Evolutionary conservation across 2,797 vertebrate genomes (phyloP), one percentile per base, ranked within the genome.

Genomic region (Brachymystax lenok): DNA sequence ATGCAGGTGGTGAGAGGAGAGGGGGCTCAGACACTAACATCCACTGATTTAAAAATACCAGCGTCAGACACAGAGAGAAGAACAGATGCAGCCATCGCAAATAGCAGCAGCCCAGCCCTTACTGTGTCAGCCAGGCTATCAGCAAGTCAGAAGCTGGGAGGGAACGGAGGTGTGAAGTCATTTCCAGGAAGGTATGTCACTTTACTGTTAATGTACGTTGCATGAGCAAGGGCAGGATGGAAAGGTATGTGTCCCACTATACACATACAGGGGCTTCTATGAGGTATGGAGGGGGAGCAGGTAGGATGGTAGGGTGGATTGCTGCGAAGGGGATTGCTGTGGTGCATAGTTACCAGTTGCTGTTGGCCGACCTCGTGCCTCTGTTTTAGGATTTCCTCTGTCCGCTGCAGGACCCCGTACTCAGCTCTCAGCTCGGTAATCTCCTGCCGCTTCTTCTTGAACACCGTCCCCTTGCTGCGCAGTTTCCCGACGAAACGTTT

Each of bases 401-500:
- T 99, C 71, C 97, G 94, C 87, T 99, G 97, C 24, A 99, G 93
- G 77, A 99, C 93, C 12, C 97, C 98, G 1, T 88, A 96, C 83
- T 99, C 98, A 0, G 93, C 95, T 63, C 94, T 95, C 74, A 97
- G 89, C 82, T 96, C 96, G 1, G 96, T 91, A 0, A 99, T 92
- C 87, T 97, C 96, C 84, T 94, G 95, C 0, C 95, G 93, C 81
- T 95, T 98, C 94, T 96, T 98, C 89, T 98, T 98, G 89, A 94
- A 96, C 3, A 94, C 63, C 0, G 95, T 96, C 85, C 91, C 96
- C 91, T 98, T 99, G 91, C 95, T 95, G 46, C 96, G 94, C 74
- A 99, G 90, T 87, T 96, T 98, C 73, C 52, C 95, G 85, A 99
- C 96, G n/a, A 98, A 94, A n/a, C 93, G 94, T 87, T 99, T 99